Conservation (phyloP, 2,888 invertebrate species). For the Sycophila texana region DNA sequence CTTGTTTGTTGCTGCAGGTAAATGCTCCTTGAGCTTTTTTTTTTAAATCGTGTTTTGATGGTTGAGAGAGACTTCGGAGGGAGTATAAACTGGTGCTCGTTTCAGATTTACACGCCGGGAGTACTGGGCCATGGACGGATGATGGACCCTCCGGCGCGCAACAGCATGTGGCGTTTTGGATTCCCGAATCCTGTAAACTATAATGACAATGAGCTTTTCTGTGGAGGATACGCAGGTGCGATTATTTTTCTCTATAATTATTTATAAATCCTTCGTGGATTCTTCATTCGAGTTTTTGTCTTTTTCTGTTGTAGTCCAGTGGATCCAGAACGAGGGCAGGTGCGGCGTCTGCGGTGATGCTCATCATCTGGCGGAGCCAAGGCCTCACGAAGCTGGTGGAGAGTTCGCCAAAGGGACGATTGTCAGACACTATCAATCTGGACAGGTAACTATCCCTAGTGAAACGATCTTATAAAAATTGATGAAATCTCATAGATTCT, state of each 20-base stretch:
- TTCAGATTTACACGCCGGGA: neutral
- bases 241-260: conserved; percentile 38
- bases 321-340: conserved; percentile 89
- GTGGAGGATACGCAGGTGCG: conserved; percentile 91
- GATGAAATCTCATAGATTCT: too few relatives aligned
- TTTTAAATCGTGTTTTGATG: too few relatives aligned
- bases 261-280: neutral
- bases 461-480: too few relatives aligned
- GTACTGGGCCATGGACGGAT: conserved; percentile 89
- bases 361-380: conserved; percentile 82
- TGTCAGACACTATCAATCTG: conserved; percentile 87
- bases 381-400: conserved; percentile 94
- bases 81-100: too few relatives aligned
- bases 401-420: conserved; percentile 91
- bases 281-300: neutral
- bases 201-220: conserved; percentile 95
- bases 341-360: conserved; percentile 96
- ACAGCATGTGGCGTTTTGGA: conserved; percentile 96
- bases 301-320: conserved; percentile 81
- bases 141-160: conserved; percentile 94
- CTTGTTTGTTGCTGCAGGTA: conserved; percentile 29
- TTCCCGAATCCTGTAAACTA: conserved; percentile 96
- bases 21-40: neutral
- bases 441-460: conserved; percentile 86
- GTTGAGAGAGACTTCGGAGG: too few relatives aligned